A percentile compares a stretch with the other conserved stretches of the same genome.
Evolutionary conservation across 2,113 vertebrate genomes (phyloP).

Genomic region (Cynoglossus semilaevis): DNA sequence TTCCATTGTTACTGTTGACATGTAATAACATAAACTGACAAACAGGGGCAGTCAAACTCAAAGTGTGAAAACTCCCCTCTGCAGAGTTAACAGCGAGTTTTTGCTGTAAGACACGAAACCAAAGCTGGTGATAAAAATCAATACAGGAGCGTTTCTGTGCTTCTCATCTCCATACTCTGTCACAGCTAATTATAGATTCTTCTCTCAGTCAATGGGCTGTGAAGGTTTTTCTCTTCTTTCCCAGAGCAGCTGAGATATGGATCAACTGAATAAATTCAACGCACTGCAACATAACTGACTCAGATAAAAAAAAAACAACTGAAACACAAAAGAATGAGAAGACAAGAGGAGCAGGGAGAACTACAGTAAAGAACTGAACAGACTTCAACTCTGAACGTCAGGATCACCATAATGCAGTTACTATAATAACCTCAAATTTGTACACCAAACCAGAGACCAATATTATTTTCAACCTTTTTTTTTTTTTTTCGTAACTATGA

Average conservation of each 20-base stretch:
- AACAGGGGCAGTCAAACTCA: not conserved
- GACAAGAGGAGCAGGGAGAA: too few species aligned
- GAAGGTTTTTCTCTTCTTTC: too few species aligned
- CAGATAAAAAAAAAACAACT: slow-evolving; percentile 16
- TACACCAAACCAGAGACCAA: too few species aligned
- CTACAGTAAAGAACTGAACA: too few species aligned
- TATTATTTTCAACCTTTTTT: too few species aligned
- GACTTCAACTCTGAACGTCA: not conserved
- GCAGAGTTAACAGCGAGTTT: slow-evolving; percentile 4
- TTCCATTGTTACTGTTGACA: too few species aligned
- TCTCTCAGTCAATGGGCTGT: not conserved
- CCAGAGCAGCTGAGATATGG: slow-evolving; percentile 6
- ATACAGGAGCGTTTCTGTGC: slow-evolving; percentile 9
- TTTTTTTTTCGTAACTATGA: too few species aligned
- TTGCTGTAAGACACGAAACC: not conserved
- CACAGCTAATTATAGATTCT: slow-evolving; percentile 20
- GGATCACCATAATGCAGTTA: not conserved
- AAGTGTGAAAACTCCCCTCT: not conserved
- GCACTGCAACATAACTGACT: slow-evolving; percentile 3
- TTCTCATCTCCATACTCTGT: slow-evolving; percentile 14
- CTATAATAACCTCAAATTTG: too few species aligned
- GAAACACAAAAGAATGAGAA: slow-evolving; percentile 23
- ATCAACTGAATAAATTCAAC: slow-evolving; percentile 20
- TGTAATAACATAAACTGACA: not conserved
- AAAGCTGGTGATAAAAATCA: slow-evolving; percentile 10